phyloP scores from a whole-genome alignment of 2,113 vertebrate species.

The Nipponia nippon region DNA sequence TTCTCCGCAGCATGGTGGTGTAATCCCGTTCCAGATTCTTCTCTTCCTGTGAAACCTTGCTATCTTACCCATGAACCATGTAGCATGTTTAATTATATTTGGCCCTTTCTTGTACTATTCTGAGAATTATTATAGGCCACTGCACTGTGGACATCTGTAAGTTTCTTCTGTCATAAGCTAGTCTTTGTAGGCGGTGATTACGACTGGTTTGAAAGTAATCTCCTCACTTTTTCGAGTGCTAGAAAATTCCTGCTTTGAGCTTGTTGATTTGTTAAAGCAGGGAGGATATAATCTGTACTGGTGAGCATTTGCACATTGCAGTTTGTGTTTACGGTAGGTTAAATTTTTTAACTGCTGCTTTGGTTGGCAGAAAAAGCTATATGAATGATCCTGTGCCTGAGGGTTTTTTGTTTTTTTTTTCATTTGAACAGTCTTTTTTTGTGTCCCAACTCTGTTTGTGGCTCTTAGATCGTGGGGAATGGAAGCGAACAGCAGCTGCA shows the following conservation, averaged over 20 bases:
- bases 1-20: background rate
- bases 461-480: conserved; percentile 92
- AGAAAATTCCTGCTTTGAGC: background rate
- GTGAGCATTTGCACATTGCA: background rate
- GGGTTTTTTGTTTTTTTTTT: background rate
- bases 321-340: background rate
- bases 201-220: background rate
- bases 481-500: conserved; percentile 97
- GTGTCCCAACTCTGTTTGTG: conserved; percentile 56
- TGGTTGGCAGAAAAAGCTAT: background rate
- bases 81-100: background rate
- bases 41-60: background rate
- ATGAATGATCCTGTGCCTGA: background rate
- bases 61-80: fast-evolving
- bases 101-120: background rate
- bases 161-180: background rate
- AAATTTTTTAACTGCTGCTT: conserved; percentile 11
- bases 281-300: background rate
- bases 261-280: background rate
- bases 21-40: background rate
- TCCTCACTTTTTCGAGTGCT: background rate
- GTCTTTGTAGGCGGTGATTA: background rate
- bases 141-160: background rate
- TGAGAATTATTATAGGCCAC: background rate
- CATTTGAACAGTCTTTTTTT: background rate